These are phyloP conservation scores for Scrobipalpa costella DNA, from an alignment of 2,888 invertebrate species.

Conservation along the genomic window DNA sequence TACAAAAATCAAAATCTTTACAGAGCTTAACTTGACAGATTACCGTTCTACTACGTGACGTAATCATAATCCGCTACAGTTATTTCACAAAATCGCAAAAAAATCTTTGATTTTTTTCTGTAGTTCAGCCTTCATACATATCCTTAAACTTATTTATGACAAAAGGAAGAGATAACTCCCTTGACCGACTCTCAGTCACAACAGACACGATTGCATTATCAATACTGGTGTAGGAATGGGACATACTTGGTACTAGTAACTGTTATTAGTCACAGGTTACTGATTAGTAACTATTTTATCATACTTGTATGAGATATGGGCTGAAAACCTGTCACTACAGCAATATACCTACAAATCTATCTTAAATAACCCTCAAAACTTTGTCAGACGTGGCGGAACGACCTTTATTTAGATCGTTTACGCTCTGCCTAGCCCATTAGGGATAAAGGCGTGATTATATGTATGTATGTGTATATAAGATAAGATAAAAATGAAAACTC, in stretches of 20 bases:
- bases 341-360: too few species aligned
- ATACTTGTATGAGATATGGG: background rate
- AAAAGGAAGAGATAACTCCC: conserved; percentile 34
- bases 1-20: too few species aligned
- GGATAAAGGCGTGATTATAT: too few species aligned
- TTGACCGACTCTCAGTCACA: conserved; percentile 33
- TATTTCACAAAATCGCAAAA: background rate
- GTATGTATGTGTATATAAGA: too few species aligned
- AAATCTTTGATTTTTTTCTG: background rate
- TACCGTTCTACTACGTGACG: conserved; percentile 13
- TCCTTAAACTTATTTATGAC: conserved; percentile 5
- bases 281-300: background rate
- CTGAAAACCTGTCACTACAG: too few species aligned
- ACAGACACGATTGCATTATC: conserved; percentile 33
- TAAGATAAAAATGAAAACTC: too few species aligned
- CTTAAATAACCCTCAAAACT: too few species aligned
- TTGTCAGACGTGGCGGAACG: too few species aligned
- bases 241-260: background rate
- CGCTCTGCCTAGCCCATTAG: too few species aligned
- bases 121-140: background rate
- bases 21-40: conserved; percentile 1
- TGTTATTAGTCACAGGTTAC: background rate
- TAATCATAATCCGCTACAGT: conserved; percentile 7
- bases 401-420: too few species aligned
- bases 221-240: conserved; percentile 14